Evolutionary conservation across 1,140 invertebrate species (phyloP), one percentile per base, ranked within the genome.

Genomic region (Drosophila ambigua): DNA sequence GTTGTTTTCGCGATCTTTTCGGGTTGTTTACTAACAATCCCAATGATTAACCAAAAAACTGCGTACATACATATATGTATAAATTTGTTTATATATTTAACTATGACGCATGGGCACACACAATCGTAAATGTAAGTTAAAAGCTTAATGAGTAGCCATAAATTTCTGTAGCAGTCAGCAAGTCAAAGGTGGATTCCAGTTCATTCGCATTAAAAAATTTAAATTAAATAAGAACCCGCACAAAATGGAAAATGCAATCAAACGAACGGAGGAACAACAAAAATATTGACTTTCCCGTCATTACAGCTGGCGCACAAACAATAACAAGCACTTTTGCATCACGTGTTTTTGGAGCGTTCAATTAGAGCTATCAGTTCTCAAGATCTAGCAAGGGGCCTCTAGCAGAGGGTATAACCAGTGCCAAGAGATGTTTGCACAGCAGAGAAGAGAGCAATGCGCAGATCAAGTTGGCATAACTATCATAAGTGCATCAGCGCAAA

Each of bases 21-120:
- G 6, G 26, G 31, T 60, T 75, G 73, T 74, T 77, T 77, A 26
- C 53, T 77, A 77, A 74, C 71, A 74, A 74, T 54, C 26, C 49
- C 16, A 67, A 20, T 71, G 68, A 72, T 53, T 49, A 62, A 31
- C 41, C 39, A 46, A 41, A 45, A 71, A 60, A 9, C 51, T 50
- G 28, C 16, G n/a, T 51, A 51, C 24, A n/a, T 26, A 49, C 20
- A 24, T n/a, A 20, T 31, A 31, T 9, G 2, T 24, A 4, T 24
- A 39, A 16, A 15, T n/a, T 39, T 11, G 26, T 15, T 2, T 16
- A 43, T 50, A 54, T 46, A 45, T 7, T 9, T 46, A n/a, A 46
- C 15, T 52, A 23, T 57, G 65, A 59, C 61, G 48, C 54, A 72
- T 72, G 2, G 15, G 23, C 39, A 28, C 8, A 4, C 4, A 39